Percentiles rank a stretch among this genome's conserved stretches.
Conservation (phyloP, 2,888 invertebrate species). For the Teinopalpus imperialis region DNA sequence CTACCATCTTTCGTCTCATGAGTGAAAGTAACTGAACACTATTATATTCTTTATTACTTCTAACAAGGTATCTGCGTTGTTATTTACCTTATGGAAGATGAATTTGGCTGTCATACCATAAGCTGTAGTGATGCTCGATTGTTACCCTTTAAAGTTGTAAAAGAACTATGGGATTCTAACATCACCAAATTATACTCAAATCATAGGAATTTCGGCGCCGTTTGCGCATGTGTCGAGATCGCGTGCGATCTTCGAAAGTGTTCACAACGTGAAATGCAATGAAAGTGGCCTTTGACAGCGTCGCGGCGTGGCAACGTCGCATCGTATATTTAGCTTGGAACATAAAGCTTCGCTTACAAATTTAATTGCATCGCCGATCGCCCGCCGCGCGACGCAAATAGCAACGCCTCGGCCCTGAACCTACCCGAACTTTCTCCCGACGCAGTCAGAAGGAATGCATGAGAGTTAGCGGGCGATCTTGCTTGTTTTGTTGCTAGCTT, state of each 20-base stretch:
- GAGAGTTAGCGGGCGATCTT: constrained; percentile 1
- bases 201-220: no score
- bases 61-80: no score
- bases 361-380: constrained; percentile 80
- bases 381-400: constrained; percentile 75
- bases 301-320: constrained; percentile 56
- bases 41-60: no score
- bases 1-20: no score
- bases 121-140: no score
- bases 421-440: constrained; percentile 70
- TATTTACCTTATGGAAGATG: no score
- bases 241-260: constrained; percentile 34
- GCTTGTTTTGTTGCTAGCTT: constrained; percentile 5
- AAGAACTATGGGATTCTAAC: no score
- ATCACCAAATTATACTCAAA: no score
- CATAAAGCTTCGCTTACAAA: constrained; percentile 76
- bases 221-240: constrained; percentile 33
- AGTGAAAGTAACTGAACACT: no score
- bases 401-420: constrained; percentile 75
- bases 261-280: constrained; percentile 39
- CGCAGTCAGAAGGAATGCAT: constrained; percentile 20
- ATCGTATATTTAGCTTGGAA: constrained; percentile 67
- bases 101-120: no score
- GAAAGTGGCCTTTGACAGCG: constrained; percentile 44
- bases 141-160: no score